These are phyloP conservation scores for Oreochromis spilurus DNA, from an alignment of 2,113 vertebrate species.

Conservation along the genomic window DNA sequence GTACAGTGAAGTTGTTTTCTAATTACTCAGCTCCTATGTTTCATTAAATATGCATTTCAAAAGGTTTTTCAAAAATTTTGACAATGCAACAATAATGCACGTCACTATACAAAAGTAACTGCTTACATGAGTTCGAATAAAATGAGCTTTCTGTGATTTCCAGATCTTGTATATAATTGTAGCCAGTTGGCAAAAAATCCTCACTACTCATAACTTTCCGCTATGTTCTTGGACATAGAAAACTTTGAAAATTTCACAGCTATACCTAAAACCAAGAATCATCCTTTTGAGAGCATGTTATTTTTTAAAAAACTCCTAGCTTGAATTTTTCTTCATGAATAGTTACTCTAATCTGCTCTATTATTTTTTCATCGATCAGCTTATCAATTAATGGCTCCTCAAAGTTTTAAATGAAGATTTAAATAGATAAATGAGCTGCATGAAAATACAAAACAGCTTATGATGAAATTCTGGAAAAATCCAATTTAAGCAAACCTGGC, in stretches of 20 bases:
- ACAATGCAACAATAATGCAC: neutral
- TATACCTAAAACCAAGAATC: neutral
- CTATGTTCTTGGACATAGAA: neutral
- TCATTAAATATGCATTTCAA: neutral
- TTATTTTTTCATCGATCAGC: neutral
- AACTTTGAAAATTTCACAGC: neutral
- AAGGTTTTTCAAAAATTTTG: neutral
- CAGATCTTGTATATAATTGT: neutral
- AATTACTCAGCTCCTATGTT: neutral
- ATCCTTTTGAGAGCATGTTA: neutral
- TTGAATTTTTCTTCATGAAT: neutral
- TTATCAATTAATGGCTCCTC: neutral
- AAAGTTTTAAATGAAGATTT: neutral
- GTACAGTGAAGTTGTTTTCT: neutral
- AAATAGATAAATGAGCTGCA: neutral
- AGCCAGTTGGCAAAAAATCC: neutral
- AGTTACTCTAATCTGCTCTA: neutral
- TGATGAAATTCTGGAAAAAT: neutral
- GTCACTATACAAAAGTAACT: neutral
- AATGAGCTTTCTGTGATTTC: neutral
- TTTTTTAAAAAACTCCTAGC: neutral
- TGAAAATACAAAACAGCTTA: neutral
- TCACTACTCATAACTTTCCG: neutral
- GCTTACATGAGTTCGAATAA: neutral
- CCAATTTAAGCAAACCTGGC: constrained; percentile 4